Evolutionary conservation across 1,140 invertebrate genomes (phyloP), one percentile per base, ranked within the genome.

Genomic region (Musca vetustissima): DNA sequence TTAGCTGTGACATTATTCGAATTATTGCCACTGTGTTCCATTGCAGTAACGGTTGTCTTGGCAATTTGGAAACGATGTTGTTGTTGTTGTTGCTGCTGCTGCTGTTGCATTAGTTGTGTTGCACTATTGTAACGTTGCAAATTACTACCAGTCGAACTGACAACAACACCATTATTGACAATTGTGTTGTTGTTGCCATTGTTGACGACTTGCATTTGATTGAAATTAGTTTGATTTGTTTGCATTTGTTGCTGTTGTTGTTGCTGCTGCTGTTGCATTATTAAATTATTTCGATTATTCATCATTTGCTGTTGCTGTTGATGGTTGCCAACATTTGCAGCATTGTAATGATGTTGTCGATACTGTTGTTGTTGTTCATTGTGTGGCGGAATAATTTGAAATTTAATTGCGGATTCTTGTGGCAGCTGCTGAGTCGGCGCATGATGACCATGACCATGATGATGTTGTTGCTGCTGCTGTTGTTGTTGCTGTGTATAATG

Each of bases 21-120:
- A 49, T 14, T 49, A 52, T 24, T 66, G 21, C 47, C n/a, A 43
- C 36, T 43, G 36, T 43, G 36, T 43, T 43, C 57, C 71, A 76
- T 76, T 72, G 79, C 74, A 67, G 78, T 80, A 49, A 80, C 80
- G 75, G 78, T 80, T 80, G 78, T 78, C 71, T 77, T 80, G 61
- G 78, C 76, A 69, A 80, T 80, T 77, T 80, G 78, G 47, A 80
- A 73, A 15, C 78, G 76, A 69, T 80, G 74, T 76, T 78, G 76
- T 72, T 61, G 55, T 36, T 64, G 61, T 50, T 53, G 65, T 11
- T 52, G 65, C 32, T 66, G 65, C n/a, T 66, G 65, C 3, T 66
- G 64, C 21, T 48, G 49, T 66, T 32, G 24, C 17, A 53, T 67
- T 1, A 36, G 28, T 36, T n/a, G 28, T 32, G 36, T 43, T 61